Evolutionary conservation across 1,140 invertebrate genomes (phyloP).

Genomic region (Macrostomum lignano): DNA sequence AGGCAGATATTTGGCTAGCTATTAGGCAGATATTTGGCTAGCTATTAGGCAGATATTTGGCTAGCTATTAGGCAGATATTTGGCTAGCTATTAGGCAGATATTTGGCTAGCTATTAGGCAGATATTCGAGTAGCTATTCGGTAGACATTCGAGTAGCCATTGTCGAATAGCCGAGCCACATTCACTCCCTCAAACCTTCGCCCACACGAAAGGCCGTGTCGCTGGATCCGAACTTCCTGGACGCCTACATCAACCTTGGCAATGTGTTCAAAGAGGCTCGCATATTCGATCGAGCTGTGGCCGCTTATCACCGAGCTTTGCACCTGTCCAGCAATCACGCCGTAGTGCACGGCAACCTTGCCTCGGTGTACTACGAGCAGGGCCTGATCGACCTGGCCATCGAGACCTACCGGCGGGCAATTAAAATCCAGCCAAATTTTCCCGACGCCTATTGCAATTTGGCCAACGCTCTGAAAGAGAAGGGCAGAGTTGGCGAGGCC

Average conservation of each 20-base stretch:
- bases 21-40: no score
- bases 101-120: no score
- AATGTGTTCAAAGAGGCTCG: constrained; percentile 96
- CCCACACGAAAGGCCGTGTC: constrained; percentile 43
- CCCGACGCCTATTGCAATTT: constrained; percentile 98
- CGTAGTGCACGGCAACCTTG: constrained; percentile 86
- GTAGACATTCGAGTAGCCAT: no score
- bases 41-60: no score
- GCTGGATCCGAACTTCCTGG: constrained; percentile 87
- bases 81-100: no score
- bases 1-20: no score
- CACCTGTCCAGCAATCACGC: constrained; percentile 88
- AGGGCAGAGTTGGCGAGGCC: constrained; percentile 58
- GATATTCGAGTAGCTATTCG: no score
- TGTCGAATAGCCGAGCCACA: no score
- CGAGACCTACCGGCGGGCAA: constrained; percentile 80
- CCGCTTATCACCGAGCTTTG: constrained; percentile 78
- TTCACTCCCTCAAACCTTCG: neutral
- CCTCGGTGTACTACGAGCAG: constrained; percentile 97
- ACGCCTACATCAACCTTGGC: constrained; percentile 94
- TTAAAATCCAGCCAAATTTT: constrained; percentile 90
- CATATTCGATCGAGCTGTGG: constrained; percentile 95
- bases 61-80: no score
- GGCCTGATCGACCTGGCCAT: constrained; percentile 87
- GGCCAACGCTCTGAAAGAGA: constrained; percentile 94